Conservation (phyloP, 37 sponge, comb jelly and placozoan genomes). For the Mnemiopsis leidyi region DNA sequence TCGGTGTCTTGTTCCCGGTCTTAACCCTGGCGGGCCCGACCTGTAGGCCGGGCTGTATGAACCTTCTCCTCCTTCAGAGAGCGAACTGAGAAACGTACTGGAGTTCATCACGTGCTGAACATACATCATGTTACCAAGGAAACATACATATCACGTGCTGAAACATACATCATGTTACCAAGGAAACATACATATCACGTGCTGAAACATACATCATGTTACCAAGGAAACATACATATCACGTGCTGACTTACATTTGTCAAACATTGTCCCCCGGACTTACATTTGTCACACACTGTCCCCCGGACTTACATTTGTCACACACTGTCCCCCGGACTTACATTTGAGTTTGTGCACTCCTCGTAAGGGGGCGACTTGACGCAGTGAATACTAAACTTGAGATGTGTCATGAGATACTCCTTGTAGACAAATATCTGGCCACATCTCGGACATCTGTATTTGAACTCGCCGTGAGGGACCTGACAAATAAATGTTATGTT, state of each 20-base stretch:
- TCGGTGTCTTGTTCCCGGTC: not conserved
- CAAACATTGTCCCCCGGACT: too few relatives aligned
- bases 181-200: not conserved
- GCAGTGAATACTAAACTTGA: conserved; percentile 42
- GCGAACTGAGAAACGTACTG: not conserved
- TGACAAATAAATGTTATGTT: too few relatives aligned
- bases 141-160: too few relatives aligned
- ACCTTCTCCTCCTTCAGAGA: not conserved
- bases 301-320: too few relatives aligned
- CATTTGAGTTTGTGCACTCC: not conserved
- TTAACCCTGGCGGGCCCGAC: conserved; percentile 9
- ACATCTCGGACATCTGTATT: conserved; percentile 35
- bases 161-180: too few relatives aligned
- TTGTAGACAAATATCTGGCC: conserved; percentile 33
- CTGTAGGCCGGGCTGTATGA: conserved; percentile 17
- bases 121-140: too few relatives aligned
- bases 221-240: too few relatives aligned
- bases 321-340: too few relatives aligned
- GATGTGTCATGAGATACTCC: conserved; percentile 55
- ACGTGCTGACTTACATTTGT: too few relatives aligned
- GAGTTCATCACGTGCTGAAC: conserved; percentile 16
- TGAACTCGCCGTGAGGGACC: conserved; percentile 53
- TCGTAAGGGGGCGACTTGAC: conserved; percentile 6
- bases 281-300: too few relatives aligned
- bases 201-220: not conserved